Conservation (phyloP, 2,888 invertebrate species). For the Drosophila birchii region DNA sequence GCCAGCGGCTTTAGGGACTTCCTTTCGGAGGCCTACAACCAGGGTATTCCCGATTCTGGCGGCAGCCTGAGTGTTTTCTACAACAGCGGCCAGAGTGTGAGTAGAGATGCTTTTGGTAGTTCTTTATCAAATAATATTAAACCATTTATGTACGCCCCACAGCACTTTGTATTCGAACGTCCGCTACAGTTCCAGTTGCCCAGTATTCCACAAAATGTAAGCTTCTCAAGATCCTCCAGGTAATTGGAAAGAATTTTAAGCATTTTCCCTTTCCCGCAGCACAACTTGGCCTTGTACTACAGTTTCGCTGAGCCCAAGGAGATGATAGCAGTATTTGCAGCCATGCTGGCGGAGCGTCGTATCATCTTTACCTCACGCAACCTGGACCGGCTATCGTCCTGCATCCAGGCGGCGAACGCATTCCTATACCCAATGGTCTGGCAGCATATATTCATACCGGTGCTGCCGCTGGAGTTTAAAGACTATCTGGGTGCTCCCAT, state of each 20-base stretch:
- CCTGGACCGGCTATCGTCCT: conserved; percentile 94
- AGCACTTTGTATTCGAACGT: conserved; percentile 92
- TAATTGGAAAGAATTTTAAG: background rate
- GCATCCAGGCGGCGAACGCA: conserved; percentile 96
- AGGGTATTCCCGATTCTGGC: conserved; percentile 89
- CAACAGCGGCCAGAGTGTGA: conserved; percentile 87
- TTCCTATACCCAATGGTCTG: conserved; percentile 99
- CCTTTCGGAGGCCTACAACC: conserved; percentile 88
- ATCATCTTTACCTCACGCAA: conserved; percentile 96
- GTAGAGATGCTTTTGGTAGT: conserved; percentile 55
- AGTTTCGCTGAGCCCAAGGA: conserved; percentile 97
- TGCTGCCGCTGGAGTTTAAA: conserved; percentile 94
- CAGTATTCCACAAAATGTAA: conserved; percentile 97
- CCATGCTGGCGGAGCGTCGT: conserved; percentile 96
- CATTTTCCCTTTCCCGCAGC: conserved; percentile 86
- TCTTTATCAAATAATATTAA: conserved; percentile 46
- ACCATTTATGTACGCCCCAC: too few relatives aligned
- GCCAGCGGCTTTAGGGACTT: conserved; percentile 85
- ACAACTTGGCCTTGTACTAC: conserved; percentile 98
- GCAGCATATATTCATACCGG: conserved; percentile 99
- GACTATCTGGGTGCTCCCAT: conserved; percentile 98
- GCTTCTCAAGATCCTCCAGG: conserved; percentile 70
- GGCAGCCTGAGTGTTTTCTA: conserved; percentile 88
- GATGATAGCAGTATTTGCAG: conserved; percentile 98
- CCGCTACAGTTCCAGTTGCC: conserved; percentile 94